These are phyloP conservation scores for Pseudolaguvia tuberculata DNA, from an alignment of 2,113 vertebrate genomes.

Conservation along the genomic window DNA sequence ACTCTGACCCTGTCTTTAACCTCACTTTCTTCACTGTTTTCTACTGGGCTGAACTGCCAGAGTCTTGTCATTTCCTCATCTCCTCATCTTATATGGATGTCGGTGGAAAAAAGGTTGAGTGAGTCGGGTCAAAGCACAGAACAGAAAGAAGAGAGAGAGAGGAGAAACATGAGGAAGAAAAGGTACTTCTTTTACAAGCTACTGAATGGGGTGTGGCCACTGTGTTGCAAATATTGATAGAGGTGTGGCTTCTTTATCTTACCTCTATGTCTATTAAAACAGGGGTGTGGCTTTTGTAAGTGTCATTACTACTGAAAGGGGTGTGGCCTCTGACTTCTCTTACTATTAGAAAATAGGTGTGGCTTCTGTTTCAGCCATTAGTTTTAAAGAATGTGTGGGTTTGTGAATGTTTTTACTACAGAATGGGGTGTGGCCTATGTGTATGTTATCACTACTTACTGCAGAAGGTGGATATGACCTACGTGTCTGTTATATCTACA, in stretches of 20 bases:
- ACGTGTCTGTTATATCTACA: too few species aligned
- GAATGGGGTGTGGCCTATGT: neutral
- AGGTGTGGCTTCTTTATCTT: neutral
- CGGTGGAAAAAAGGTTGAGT: constrained; percentile 3
- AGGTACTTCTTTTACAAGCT: neutral
- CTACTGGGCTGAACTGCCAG: constrained; percentile 2
- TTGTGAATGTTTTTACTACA: too few species aligned
- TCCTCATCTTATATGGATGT: constrained; percentile 6
- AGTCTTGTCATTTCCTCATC: neutral
- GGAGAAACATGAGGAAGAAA: neutral
- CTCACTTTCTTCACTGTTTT: constrained; percentile 6
- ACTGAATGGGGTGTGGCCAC: too few species aligned
- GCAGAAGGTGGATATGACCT: neutral
- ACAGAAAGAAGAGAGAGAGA: neutral
- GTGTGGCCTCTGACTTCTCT: neutral
- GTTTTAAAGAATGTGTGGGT: neutral
- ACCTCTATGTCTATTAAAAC: too few species aligned
- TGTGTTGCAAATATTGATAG: neutral
- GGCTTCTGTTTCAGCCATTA: too few species aligned
- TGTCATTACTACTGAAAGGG: neutral
- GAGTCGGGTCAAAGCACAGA: neutral
- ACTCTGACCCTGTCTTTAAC: constrained; percentile 43
- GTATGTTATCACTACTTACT: too few species aligned
- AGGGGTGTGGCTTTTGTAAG: too few species aligned
- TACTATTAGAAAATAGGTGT: too few species aligned